Evolutionary conservation across 2,888 invertebrate species (phyloP), one percentile per base, ranked within the genome.

Genomic region (Sarcophaga caerulescens): DNA sequence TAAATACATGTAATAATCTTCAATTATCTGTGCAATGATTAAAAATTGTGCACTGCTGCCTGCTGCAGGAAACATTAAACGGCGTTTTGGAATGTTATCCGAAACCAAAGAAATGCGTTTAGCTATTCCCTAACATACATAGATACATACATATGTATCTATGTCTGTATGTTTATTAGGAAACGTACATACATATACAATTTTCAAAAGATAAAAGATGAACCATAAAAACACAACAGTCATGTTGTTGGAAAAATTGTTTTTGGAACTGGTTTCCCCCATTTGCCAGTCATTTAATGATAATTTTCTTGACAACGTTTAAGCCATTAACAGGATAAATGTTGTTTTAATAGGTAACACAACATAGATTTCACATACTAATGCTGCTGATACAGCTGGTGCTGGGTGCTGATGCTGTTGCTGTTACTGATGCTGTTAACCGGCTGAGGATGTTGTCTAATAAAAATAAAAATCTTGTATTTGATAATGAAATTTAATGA

Each of bases 241-340:
- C 35, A 35, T 35, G 35, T 35, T 35, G 35, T 35, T 71, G 52
- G 45, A 63, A 57, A 68, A 25, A 17, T 45, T 23, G 17, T 45
- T 47, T 47, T 78, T 45, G n/a, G 4, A 75, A 81, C 81, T 69
- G 62, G 70, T 71, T 76, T 35, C 60, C 52, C 52, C 52, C 52
- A 66, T 11, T 60, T 77, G 45, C 59, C 76, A 70, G 25, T 23
- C 47, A 14, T 21, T 52, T 65, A 71, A 66, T 47, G 60, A 77
- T 82, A 71, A 70, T 71, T 82, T 71, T 60, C 71, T 77, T 66
- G 82, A 82, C 77, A 77, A 71, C 66, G 52, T 82, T 77, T 71
- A 60, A 25, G 65, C 25, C 60, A 82, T 82, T 77, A 77, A 77
- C 65, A 71, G 71, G 65, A 82, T 77, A 71, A 71, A 82, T 70